A percentile compares a stretch with the other conserved stretches of the same genome.
phyloP scores from a whole-genome alignment of 1,140 invertebrate species.

The Protaetia brevitarsis region DNA sequence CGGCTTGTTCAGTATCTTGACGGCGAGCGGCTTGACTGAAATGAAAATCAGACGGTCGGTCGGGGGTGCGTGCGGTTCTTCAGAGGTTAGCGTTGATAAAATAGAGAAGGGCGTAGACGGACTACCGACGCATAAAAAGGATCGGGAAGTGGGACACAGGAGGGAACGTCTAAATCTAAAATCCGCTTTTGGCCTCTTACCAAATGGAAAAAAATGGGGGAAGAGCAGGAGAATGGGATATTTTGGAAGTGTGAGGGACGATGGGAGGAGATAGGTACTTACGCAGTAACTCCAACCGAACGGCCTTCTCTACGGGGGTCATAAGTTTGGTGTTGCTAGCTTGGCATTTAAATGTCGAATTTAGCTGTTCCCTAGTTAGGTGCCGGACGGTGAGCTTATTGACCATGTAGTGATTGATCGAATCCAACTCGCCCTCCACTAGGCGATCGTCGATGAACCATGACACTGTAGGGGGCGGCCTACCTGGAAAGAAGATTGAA shows the following conservation, averaged over 20 bases:
- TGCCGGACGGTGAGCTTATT: conserved; percentile 70
- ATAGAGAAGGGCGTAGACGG: not conserved
- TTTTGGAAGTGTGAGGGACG: not conserved
- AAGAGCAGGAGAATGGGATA: not conserved
- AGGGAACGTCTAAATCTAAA: not conserved
- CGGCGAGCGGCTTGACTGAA: conserved; percentile 71
- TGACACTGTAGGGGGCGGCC: conserved; percentile 73
- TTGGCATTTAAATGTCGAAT: conserved; percentile 80
- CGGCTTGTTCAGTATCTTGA: conserved; percentile 71
- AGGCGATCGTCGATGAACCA: conserved; percentile 70
- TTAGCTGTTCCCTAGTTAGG: conserved; percentile 71
- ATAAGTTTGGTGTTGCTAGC: conserved; percentile 83
- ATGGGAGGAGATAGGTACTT: conserved; percentile 49
- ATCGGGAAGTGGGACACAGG: not conserved
- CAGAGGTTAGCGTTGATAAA: no score
- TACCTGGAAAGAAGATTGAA: conserved; percentile 58
- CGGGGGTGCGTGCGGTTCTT: not conserved
- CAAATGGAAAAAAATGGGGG: not conserved
- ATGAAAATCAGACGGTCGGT: conserved; percentile 44
- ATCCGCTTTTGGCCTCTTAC: not conserved
- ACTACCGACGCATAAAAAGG: not conserved
- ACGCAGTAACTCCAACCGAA: conserved; percentile 76
- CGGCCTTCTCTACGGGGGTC: conserved; percentile 72
- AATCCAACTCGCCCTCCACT: conserved; percentile 55
- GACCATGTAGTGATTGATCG: conserved; percentile 70